Conservation (phyloP, 1,140 invertebrate species). For the Ericerus pela region DNA sequence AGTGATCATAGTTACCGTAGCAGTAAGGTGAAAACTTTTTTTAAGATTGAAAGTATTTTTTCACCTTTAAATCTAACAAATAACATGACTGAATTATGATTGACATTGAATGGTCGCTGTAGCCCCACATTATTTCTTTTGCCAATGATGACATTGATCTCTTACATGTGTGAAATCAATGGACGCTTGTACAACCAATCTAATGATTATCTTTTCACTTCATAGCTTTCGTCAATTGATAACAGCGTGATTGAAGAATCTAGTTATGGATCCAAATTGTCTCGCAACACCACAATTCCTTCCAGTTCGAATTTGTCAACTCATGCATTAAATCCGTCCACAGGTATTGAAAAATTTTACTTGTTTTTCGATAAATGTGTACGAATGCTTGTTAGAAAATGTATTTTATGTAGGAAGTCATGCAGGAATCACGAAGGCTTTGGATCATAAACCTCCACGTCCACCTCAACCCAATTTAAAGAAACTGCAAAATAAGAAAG, state of each 20-base stretch:
- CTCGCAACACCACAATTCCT: not conserved
- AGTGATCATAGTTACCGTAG: constrained; percentile 18
- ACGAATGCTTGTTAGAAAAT: not conserved
- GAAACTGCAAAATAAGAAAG: constrained; percentile 19
- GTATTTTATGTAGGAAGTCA: constrained; percentile 1
- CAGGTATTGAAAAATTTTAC: not conserved
- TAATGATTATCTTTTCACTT: too few relatives aligned
- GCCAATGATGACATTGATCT: too few relatives aligned
- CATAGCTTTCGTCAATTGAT: not conserved
- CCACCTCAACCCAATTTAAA: constrained; percentile 17
- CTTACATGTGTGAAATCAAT: too few relatives aligned
- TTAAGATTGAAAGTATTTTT: too few relatives aligned
- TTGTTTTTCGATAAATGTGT: not conserved
- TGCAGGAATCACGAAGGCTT: not conserved
- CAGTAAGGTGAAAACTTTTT: constrained; percentile 15
- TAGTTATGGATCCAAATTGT: not conserved
- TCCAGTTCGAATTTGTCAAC: not conserved
- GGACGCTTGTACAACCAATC: too few relatives aligned
- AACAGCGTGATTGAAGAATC: not conserved
- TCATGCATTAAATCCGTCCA: not conserved
- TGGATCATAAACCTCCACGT: constrained; percentile 18
- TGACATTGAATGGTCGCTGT: too few relatives aligned
- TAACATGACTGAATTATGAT: too few relatives aligned
- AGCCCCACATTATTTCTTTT: too few relatives aligned
- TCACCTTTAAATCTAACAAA: too few relatives aligned